Percentiles rank a stretch among this genome's conserved stretches.
These are phyloP conservation scores for Plectus sambesii DNA, from an alignment of 1,140 invertebrate genomes.

Conservation along the genomic window DNA sequence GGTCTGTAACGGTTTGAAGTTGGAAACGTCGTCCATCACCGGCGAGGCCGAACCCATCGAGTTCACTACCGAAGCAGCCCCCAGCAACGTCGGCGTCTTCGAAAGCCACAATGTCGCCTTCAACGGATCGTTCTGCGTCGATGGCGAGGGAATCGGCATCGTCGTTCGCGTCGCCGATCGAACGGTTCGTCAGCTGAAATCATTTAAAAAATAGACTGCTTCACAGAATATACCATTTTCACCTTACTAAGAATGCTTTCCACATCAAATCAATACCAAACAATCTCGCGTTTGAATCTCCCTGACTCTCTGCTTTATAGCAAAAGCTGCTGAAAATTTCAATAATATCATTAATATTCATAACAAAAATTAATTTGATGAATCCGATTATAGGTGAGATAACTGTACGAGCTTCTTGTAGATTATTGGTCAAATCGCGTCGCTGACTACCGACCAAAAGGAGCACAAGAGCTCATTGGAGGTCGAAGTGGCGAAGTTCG, in stretches of 20 bases:
- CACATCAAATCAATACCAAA: too few relatives aligned
- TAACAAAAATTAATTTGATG: too few relatives aligned
- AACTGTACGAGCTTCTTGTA: too few relatives aligned
- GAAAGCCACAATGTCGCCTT: conserved; percentile 36
- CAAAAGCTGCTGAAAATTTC: too few relatives aligned
- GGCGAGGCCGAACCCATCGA: conserved; percentile 60
- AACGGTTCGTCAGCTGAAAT: too few relatives aligned
- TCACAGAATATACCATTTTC: too few relatives aligned
- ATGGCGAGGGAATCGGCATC: conserved; percentile 33
- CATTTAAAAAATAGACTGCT: too few relatives aligned
- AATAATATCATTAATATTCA: too few relatives aligned
- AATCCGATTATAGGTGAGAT: too few relatives aligned
- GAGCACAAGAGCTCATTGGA: conserved; percentile 31
- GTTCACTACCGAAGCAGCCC: conserved; percentile 26
- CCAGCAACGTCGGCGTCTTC: conserved; percentile 26
- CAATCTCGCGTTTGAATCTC: too few relatives aligned
- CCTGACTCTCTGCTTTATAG: too few relatives aligned
- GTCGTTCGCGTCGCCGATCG: conserved; percentile 24
- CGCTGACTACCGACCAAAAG: conserved; percentile 31
- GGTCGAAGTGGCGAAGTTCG: conserved; percentile 39
- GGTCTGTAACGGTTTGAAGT: conserved; percentile 57
- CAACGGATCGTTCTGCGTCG: conserved; percentile 36
- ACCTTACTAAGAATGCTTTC: too few relatives aligned
- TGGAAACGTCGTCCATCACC: conserved; percentile 65
- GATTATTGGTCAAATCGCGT: conserved; percentile 38